Conservation (phyloP, 2,113 vertebrate species). For the Eptesicus fuscus region DNA sequence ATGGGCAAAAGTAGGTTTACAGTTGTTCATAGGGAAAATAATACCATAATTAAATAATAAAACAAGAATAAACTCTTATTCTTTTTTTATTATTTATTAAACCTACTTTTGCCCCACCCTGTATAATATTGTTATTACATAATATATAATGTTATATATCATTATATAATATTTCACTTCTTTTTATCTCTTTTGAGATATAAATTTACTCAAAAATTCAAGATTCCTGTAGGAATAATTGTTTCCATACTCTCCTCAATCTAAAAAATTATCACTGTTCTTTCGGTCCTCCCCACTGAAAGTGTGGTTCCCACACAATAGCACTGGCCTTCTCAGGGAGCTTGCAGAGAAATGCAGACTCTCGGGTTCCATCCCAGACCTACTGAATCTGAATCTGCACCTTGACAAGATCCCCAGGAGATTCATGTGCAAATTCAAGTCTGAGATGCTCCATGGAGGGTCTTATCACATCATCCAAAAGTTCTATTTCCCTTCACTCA, state of each 20-base stretch:
- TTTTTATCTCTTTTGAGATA: not conserved
- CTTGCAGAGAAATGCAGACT: not conserved
- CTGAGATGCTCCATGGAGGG: not conserved
- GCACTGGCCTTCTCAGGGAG: not conserved
- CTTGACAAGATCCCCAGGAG: not conserved
- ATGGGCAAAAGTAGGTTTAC: not conserved
- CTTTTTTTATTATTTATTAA: not conserved
- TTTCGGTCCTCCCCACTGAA: not conserved
- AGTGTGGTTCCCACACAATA: not conserved
- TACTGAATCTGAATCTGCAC: not conserved
- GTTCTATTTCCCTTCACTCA: not conserved
- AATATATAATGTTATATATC: not conserved
- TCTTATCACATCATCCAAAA: not conserved
- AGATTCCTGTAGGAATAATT: not conserved
- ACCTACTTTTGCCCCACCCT: not conserved
- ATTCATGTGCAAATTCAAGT: not conserved
- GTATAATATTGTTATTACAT: not conserved
- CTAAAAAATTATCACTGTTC: not conserved
- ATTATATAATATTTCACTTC: not conserved
- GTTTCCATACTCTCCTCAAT: not conserved
- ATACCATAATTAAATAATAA: not conserved
- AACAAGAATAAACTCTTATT: not conserved
- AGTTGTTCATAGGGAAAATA: not conserved
- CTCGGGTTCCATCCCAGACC: not conserved
- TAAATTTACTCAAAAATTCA: constrained; percentile 15